These are phyloP conservation scores for Pocillopora damicornis DNA, from an alignment of 64 coral and sea anemone genomes.

Conservation along the genomic window DNA sequence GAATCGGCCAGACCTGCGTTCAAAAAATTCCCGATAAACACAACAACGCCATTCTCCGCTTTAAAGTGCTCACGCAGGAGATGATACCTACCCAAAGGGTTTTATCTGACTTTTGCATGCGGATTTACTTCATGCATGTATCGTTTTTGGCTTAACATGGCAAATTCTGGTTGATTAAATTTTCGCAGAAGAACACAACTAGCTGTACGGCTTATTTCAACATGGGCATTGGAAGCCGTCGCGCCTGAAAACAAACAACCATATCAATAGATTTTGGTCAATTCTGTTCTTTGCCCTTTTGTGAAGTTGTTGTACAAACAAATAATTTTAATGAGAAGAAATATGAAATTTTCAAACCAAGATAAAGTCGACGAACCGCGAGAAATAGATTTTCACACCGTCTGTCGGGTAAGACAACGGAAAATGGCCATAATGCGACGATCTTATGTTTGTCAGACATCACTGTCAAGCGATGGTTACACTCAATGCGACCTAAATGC, in stretches of 20 bases:
- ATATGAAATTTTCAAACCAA: background rate
- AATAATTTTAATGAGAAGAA: background rate
- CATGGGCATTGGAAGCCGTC: background rate
- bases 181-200: conserved; percentile 1
- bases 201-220: background rate
- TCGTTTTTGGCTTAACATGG: background rate
- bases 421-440: background rate
- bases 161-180: background rate
- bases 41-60: background rate
- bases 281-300: conserved; percentile 3
- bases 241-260: conserved; percentile 26
- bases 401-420: background rate
- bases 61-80: background rate
- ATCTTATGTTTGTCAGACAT: conserved; percentile 5
- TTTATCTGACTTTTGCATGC: background rate
- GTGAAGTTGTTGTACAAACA: background rate
- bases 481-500: background rate
- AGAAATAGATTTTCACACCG: background rate
- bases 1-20: conserved; percentile 49
- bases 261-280: conserved; percentile 3
- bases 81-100: background rate
- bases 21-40: conserved; percentile 42
- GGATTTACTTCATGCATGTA: background rate
- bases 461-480: conserved; percentile 7
- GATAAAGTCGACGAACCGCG: background rate